Conservation (phyloP, 2,888 invertebrate genomes). For the Yponomeuta cagnagella region DNA sequence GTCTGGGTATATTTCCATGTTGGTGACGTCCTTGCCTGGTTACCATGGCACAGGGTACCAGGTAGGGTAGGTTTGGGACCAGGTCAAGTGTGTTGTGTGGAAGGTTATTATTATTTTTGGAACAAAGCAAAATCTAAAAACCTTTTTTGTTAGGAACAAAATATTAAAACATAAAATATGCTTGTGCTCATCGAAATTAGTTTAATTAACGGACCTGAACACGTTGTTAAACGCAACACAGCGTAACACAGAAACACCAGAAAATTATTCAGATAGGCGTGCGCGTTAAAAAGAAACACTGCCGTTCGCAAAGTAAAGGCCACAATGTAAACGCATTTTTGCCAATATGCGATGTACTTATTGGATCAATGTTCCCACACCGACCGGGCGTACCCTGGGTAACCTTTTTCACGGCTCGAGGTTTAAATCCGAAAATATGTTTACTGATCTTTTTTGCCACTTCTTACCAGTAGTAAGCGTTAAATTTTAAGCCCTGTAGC, state of each 20-base stretch:
- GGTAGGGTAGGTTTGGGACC: too few relatives aligned
- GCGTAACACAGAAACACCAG: not conserved
- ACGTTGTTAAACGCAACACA: too few relatives aligned
- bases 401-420: conserved; percentile 47
- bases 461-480: conserved; percentile 26
- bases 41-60: too few relatives aligned
- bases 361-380: conserved; percentile 53
- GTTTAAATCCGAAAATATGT: conserved; percentile 43
- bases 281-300: not conserved
- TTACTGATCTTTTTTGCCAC: conserved; percentile 44
- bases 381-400: conserved; percentile 37
- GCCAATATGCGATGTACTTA: conserved; percentile 48
- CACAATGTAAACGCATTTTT: conserved; percentile 25
- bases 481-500: conserved; percentile 20
- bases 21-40: too few relatives aligned
- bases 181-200: too few relatives aligned
- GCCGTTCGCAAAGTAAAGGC: not conserved
- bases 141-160: too few relatives aligned
- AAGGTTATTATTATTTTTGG: too few relatives aligned
- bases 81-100: too few relatives aligned
- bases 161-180: too few relatives aligned
- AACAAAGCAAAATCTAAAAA: too few relatives aligned
- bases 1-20: too few relatives aligned
- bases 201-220: too few relatives aligned
- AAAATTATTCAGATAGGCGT: not conserved